phyloP scores from a whole-genome alignment of 2,797 vertebrate genomes.

The Clarias laeviceps region DNA sequence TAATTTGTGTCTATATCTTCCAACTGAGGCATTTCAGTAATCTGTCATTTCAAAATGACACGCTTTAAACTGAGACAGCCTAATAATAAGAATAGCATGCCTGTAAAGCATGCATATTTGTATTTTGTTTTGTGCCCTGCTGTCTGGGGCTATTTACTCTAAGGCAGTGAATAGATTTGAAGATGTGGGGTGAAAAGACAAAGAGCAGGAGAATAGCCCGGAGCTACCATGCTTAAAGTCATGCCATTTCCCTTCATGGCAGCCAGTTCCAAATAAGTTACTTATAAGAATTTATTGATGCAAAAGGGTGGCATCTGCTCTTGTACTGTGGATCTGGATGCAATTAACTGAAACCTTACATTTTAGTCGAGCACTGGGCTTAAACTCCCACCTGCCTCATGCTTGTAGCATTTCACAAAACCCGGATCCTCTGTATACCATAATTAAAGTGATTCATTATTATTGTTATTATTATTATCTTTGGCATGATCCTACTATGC shows the following conservation, averaged over 20 bases:
- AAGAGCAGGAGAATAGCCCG: slow-evolving; percentile 73
- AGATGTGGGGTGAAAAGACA: slow-evolving; percentile 84
- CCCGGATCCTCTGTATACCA: slow-evolving; percentile 67
- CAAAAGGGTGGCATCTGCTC: slow-evolving; percentile 82
- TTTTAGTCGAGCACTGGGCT: slow-evolving; percentile 74
- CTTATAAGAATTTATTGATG: slow-evolving; percentile 85
- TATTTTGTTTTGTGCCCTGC: slow-evolving; percentile 68
- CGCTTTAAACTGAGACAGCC: slow-evolving; percentile 70
- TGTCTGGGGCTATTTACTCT: slow-evolving; percentile 78
- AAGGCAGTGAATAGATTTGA: slow-evolving; percentile 78
- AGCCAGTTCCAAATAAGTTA: slow-evolving; percentile 83
- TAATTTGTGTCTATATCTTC: not conserved
- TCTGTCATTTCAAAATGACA: slow-evolving; percentile 67
- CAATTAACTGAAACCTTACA: slow-evolving; percentile 78
- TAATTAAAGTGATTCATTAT: slow-evolving; percentile 73
- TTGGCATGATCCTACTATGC: slow-evolving; percentile 53
- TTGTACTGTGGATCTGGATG: slow-evolving; percentile 72
- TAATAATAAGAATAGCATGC: slow-evolving; percentile 72
- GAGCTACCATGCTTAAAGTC: slow-evolving; percentile 78
- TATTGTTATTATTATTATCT: slow-evolving; percentile 68
- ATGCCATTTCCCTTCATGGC: slow-evolving; percentile 82
- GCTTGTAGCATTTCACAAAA: slow-evolving; percentile 70
- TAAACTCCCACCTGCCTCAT: slow-evolving; percentile 53
- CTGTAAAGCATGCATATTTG: slow-evolving; percentile 78
- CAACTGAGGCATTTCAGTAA: slow-evolving; percentile 50